Conservation (phyloP, 2,888 invertebrate genomes). For the Prostheceraeus crozeri region DNA sequence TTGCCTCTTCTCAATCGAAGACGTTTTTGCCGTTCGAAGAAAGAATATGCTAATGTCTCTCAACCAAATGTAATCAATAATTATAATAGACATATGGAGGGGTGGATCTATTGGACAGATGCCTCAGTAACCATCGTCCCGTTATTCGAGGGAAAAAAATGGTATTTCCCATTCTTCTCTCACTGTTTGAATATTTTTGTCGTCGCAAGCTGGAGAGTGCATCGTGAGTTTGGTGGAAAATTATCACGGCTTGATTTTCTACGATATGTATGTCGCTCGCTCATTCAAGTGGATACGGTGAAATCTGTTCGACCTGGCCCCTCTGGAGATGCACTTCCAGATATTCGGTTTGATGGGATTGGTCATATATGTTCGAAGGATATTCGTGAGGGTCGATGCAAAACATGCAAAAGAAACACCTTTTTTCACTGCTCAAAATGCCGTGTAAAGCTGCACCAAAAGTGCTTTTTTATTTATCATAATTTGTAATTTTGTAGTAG, state of each 20-base stretch:
- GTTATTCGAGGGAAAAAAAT: conserved; percentile 30
- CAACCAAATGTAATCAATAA: conserved; percentile 25
- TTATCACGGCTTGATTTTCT: conserved; percentile 20
- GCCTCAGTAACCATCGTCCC: conserved; percentile 24
- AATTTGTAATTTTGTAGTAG: neutral
- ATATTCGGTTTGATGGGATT: conserved; percentile 13
- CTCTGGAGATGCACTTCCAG: too few species aligned
- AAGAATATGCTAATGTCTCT: neutral
- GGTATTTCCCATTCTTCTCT: conserved; percentile 29
- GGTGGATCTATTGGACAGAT: conserved; percentile 28
- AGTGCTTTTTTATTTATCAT: conserved; percentile 15
- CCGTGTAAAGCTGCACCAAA: conserved; percentile 25
- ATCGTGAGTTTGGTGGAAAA: conserved; percentile 15
- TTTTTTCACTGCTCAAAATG: conserved; percentile 16
- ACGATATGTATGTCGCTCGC: conserved; percentile 9
- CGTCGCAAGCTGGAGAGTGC: conserved; percentile 27
- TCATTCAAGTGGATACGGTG: conserved; percentile 12
- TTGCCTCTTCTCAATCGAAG: conserved; percentile 12
- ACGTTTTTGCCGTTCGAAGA: conserved; percentile 6
- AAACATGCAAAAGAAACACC: conserved; percentile 25
- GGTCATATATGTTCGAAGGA: neutral
- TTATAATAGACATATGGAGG: conserved; percentile 29
- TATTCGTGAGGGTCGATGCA: conserved; percentile 22
- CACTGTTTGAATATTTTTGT: conserved; percentile 25
- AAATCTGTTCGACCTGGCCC: too few species aligned